Base-by-base conservation (phyloP, 2,113 vertebrate genomes). In the Etia nguti region DNA sequence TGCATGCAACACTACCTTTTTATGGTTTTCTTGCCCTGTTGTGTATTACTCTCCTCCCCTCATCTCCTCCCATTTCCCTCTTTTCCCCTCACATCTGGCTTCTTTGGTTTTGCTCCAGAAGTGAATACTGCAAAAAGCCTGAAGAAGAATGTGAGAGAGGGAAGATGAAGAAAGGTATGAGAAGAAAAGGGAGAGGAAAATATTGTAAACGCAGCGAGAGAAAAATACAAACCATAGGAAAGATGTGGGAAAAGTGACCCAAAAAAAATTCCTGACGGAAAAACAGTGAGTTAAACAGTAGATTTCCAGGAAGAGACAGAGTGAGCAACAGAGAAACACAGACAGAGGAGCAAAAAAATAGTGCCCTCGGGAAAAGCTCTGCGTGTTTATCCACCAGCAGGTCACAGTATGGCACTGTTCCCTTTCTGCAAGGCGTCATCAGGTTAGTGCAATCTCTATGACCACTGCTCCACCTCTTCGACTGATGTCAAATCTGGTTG, bases 51-150 rank as follows among this genome's bases (percentile, higher is more conserved):
- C 68, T 82, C 36, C 43, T 24, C 50, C 68, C 29, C 56, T 86
- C 70, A 62, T 38, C 88, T 89, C 92, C 90, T 90, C 90, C 92
- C 86, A 87, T 88, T 80, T 65, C 8, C 57, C 75, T 75, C 79
- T 68, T 92, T 93, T 91, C 86, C 80, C 41, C 52, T 56, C 79
- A 95, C 96, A 97, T 97, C 94, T 96, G 95, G 90, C 62, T 85
- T 81, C 87, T 91, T 86, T 94, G 94, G 85, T 80, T 77, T 73
- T 80, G n/a, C 83, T 93, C 90, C 94, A 95, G 87, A 86, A 85
- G 48, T 79, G 86, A 89, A 91, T 59, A 89, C 93, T 92, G 89
- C 87, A 81, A 70, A 93, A 93, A 86, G 31, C 15, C 82, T 79
- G 60, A 65, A 73, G 75, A 52, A 80, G 80, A 34, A 83, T 83